These are phyloP conservation scores for Caenorhabditis japonica DNA, from an alignment of 2,888 invertebrate genomes.

Conservation along the genomic window DNA sequence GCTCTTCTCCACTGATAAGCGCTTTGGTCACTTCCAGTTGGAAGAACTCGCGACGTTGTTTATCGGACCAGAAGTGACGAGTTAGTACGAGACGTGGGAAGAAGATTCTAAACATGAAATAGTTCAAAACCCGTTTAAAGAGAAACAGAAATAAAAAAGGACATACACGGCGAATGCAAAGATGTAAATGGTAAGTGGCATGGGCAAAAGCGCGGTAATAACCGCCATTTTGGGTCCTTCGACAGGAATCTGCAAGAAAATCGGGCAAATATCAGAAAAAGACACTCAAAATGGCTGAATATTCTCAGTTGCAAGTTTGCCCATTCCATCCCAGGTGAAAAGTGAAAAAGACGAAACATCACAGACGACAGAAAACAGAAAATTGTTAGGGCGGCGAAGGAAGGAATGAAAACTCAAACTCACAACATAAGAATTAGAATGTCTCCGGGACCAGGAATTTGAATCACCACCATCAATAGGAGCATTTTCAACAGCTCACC, in stretches of 20 bases:
- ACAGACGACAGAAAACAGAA: slow-evolving; percentile 4
- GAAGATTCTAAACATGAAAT: slow-evolving; percentile 68
- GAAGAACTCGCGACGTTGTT: slow-evolving; percentile 68
- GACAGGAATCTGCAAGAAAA: slow-evolving; percentile 64
- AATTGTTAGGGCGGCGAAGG: slow-evolving; percentile 2
- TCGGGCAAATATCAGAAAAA: slow-evolving; percentile 8
- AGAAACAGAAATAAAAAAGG: background rate
- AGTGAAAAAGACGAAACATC: background rate
- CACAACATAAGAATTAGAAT: slow-evolving; percentile 62
- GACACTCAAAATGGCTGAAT: slow-evolving; percentile 13
- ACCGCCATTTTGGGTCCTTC: slow-evolving; percentile 68
- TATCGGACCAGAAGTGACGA: slow-evolving; percentile 73
- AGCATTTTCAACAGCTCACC: slow-evolving; percentile 64
- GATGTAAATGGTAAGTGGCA: slow-evolving; percentile 71
- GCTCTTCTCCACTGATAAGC: slow-evolving; percentile 40
- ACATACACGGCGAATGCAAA: slow-evolving; percentile 70
- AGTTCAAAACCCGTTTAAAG: slow-evolving; percentile 8
- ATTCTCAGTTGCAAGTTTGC: slow-evolving; percentile 47
- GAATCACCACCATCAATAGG: slow-evolving; percentile 61
- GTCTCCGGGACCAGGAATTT: slow-evolving; percentile 68
- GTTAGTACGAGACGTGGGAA: slow-evolving; percentile 74
- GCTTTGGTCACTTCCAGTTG: slow-evolving; percentile 54
- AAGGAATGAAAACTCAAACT: too few relatives aligned
- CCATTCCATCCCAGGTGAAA: slow-evolving; percentile 10
- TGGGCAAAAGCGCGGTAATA: slow-evolving; percentile 64